Conservation (phyloP, 1,140 invertebrate genomes). For the Pantala flavescens region DNA sequence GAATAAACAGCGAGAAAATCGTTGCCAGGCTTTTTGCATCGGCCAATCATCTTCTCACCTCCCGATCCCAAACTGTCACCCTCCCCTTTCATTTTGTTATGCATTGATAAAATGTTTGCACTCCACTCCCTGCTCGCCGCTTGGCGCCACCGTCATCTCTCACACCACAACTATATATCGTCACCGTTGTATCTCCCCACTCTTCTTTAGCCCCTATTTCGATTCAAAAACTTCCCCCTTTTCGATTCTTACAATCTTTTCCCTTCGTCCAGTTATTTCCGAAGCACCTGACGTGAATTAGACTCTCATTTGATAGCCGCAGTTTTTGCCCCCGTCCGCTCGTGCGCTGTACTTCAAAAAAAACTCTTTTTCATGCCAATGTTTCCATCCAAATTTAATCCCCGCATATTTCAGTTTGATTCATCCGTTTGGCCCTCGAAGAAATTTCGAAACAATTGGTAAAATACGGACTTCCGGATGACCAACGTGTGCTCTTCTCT, state of each 20-base stretch:
- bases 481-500: too few relatives aligned
- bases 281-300: neutral
- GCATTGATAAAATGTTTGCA: slow-evolving; percentile 10
- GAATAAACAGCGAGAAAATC: too few relatives aligned
- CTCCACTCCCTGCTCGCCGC: neutral
- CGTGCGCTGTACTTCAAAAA: neutral
- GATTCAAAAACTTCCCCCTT: neutral
- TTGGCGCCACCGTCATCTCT: neutral
- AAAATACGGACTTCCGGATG: too few relatives aligned
- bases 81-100: neutral
- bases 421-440: too few relatives aligned
- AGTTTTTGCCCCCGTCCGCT: neutral
- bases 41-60: too few relatives aligned
- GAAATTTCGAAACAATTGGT: too few relatives aligned
- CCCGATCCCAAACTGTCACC: neutral
- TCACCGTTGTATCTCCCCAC: neutral
- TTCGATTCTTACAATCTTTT: neutral
- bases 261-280: neutral
- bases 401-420: too few relatives aligned
- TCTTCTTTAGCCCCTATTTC: neutral
- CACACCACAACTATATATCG: neutral
- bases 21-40: too few relatives aligned
- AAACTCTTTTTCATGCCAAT: too few relatives aligned
- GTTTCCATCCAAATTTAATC: too few relatives aligned
- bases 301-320: too few relatives aligned